These are phyloP conservation scores for Cotesia glomerata DNA, from an alignment of 1,140 invertebrate species.

Conservation along the genomic window DNA sequence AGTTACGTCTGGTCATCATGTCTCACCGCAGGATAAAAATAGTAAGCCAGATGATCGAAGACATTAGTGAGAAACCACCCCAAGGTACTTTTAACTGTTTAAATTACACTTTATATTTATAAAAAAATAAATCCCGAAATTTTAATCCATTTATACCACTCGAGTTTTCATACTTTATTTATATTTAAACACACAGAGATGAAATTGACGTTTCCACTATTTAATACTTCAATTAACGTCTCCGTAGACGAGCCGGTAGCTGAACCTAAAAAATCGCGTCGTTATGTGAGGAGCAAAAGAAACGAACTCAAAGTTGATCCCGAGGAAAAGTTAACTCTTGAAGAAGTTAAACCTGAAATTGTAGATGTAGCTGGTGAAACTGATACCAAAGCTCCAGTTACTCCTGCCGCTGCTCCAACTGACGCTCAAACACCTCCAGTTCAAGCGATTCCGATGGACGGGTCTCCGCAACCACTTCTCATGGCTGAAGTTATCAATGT, in stretches of 20 bases:
- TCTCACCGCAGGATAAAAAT: slow-evolving; percentile 89
- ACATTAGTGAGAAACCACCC: slow-evolving; percentile 65
- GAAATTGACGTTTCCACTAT: slow-evolving; percentile 68
- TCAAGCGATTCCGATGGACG: slow-evolving; percentile 40
- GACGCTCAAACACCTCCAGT: slow-evolving; percentile 62
- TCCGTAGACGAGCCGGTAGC: slow-evolving; percentile 54
- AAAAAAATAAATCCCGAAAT: neutral
- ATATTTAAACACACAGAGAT: slow-evolving; percentile 56
- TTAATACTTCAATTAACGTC: slow-evolving; percentile 73
- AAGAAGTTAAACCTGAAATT: no score
- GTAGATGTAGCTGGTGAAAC: slow-evolving; percentile 32
- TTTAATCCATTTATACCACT: slow-evolving; percentile 9
- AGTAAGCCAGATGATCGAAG: slow-evolving; percentile 77
- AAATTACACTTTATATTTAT: slow-evolving; percentile 22
- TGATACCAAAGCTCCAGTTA: slow-evolving; percentile 11
- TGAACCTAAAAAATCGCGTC: slow-evolving; percentile 43
- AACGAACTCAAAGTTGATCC: slow-evolving; percentile 10
- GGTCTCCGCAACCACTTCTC: slow-evolving; percentile 68
- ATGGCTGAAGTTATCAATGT: slow-evolving; percentile 97
- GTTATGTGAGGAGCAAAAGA: slow-evolving; percentile 40
- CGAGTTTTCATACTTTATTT: slow-evolving; percentile 20
- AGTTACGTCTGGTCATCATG: slow-evolving; percentile 90
- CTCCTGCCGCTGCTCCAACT: slow-evolving; percentile 34
- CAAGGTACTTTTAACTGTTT: slow-evolving; percentile 46
- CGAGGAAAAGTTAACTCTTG: slow-evolving; percentile 14